Evolutionary conservation across 2,113 vertebrate genomes (phyloP).

Genomic region (Neodon shergylaensis): DNA sequence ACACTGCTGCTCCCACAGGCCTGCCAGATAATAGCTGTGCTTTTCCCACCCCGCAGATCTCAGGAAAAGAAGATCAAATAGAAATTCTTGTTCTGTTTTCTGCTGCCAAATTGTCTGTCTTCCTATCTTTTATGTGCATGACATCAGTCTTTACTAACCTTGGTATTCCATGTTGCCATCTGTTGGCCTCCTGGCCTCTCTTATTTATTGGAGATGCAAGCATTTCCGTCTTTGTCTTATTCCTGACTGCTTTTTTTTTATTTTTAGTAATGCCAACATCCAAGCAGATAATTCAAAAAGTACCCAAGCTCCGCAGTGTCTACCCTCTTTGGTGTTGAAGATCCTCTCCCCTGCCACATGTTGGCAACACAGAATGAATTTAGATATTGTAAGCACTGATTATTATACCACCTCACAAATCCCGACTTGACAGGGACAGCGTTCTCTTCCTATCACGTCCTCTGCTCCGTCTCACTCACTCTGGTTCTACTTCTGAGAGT

Average conservation of each 20-base stretch:
- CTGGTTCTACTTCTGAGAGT: background rate
- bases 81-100: background rate
- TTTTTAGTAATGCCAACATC: background rate
- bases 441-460: background rate
- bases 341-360: background rate
- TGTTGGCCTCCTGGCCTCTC: slow-evolving; percentile 8
- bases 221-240: background rate
- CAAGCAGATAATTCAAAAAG: slow-evolving; percentile 18
- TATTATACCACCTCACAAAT: background rate
- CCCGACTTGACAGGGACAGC: background rate
- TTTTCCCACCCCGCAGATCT: background rate
- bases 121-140: background rate
- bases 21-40: background rate
- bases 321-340: background rate
- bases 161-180: background rate
- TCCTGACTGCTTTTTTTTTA: slow-evolving; percentile 14
- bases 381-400: background rate
- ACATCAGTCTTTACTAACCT: background rate
- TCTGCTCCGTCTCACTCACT: too few species aligned
- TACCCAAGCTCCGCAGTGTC: background rate
- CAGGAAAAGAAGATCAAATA: background rate
- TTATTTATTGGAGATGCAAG: background rate
- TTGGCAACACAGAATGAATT: background rate
- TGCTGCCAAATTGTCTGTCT: background rate
- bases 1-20: background rate